Evolutionary conservation across 2,888 invertebrate genomes (phyloP).

Genomic region (Lasioglossum malachurum): DNA sequence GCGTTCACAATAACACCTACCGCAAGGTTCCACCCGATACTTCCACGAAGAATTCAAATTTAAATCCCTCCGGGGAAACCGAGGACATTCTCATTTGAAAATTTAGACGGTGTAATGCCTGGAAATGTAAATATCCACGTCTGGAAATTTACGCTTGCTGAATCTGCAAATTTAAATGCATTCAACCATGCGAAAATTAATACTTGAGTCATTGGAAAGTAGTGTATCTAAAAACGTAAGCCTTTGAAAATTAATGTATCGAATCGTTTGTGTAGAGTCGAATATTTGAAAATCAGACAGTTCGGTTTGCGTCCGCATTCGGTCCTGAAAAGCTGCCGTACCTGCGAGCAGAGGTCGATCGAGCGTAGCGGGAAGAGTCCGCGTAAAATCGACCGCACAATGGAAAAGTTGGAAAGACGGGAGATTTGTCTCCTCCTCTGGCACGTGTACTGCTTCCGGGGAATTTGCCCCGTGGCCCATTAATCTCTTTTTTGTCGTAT

Average conservation of each 20-base stretch:
- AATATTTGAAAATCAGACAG: not conserved
- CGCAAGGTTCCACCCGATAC: constrained; percentile 37
- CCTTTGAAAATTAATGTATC: too few species aligned
- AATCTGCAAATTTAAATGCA: not conserved
- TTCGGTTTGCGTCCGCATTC: not conserved
- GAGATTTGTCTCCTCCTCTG: constrained; percentile 25
- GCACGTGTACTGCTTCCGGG: constrained; percentile 30
- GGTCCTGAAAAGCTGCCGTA: not conserved
- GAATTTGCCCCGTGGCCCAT: constrained; percentile 61
- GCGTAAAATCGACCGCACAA: constrained; percentile 8
- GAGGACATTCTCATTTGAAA: not conserved
- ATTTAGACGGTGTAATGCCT: not conserved
- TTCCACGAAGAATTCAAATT: constrained; percentile 13
- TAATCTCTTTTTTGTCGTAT: constrained; percentile 68
- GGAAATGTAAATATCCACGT: not conserved
- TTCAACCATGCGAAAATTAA: too few species aligned
- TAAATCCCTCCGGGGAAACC: not conserved
- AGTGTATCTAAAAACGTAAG: too few species aligned
- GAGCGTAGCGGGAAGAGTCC: not conserved
- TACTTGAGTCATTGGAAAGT: too few species aligned
- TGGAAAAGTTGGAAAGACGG: constrained; percentile 24
- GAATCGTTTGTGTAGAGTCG: too few species aligned
- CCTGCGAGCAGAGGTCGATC: not conserved
- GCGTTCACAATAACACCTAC: constrained; percentile 51
- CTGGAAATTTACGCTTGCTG: not conserved